Evolutionary conservation across 2,113 vertebrate species (phyloP).

Genomic region (Rhynchopsitta pachyrhyncha): DNA sequence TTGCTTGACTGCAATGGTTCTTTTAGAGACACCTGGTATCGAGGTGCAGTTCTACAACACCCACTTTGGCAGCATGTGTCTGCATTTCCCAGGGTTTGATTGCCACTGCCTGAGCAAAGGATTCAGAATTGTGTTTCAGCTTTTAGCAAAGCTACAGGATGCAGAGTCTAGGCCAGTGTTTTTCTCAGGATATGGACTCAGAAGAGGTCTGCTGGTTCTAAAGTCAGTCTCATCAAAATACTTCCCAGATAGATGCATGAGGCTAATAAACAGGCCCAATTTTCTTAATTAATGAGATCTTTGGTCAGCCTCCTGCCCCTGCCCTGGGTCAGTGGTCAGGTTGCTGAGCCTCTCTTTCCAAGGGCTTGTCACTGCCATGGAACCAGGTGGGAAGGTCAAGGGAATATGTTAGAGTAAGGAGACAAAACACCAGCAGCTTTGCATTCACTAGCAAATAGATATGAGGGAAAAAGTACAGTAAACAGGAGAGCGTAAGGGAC

Average conservation of each 20-base stretch:
- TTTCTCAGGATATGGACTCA: not conserved
- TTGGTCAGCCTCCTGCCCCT: not conserved
- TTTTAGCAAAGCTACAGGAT: not conserved
- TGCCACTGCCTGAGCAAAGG: not conserved
- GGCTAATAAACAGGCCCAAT: not conserved
- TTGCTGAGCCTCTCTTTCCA: not conserved
- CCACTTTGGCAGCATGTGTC: not conserved
- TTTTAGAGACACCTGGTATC: not conserved
- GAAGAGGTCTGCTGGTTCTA: not conserved
- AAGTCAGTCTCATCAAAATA: not conserved
- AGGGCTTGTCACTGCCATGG: not conserved
- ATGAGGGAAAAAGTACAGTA: not conserved
- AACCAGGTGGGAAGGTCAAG: not conserved
- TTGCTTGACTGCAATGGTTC: not conserved
- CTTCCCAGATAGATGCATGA: not conserved
- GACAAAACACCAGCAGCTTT: not conserved
- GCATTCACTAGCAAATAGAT: not conserved
- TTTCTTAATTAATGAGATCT: not conserved
- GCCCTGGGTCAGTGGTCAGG: fast-evolving
- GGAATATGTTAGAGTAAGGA: not conserved
- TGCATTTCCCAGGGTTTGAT: not conserved
- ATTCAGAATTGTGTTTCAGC: not conserved
- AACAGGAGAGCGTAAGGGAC: not conserved
- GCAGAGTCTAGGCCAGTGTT: not conserved
- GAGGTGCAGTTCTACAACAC: not conserved